Percentiles rank a stretch among this genome's conserved stretches.
Evolutionary conservation across 2,888 invertebrate species (phyloP).

Genomic region (Salpingus planirostris): DNA sequence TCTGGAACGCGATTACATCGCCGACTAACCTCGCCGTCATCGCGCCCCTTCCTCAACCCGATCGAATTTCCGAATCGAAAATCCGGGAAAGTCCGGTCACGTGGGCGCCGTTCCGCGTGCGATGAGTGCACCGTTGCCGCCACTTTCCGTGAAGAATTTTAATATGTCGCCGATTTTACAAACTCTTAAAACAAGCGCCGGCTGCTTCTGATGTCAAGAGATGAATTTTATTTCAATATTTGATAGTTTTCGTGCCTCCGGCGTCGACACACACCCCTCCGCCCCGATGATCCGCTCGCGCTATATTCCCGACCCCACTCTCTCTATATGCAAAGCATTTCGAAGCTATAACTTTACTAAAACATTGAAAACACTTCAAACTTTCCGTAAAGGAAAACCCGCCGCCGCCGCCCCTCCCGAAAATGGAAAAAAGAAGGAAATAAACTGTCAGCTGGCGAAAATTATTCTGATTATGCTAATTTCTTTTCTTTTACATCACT

Average conservation of each 20-base stretch:
- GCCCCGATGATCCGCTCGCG: slow-evolving; percentile 24
- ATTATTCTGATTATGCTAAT: slow-evolving; percentile 57
- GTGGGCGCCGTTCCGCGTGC: slow-evolving; percentile 22
- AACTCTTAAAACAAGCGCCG: slow-evolving; percentile 45
- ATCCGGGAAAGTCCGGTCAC: no score
- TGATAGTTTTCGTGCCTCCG: slow-evolving; percentile 41
- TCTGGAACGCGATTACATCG: no score
- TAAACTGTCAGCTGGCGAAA: slow-evolving; percentile 53
- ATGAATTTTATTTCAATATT: slow-evolving; percentile 47
- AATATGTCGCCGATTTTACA: slow-evolving; percentile 43
- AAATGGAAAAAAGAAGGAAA: slow-evolving; percentile 47
- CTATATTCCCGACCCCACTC: slow-evolving; percentile 21
- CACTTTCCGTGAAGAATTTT: slow-evolving; percentile 36
- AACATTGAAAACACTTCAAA: slow-evolving; percentile 42
- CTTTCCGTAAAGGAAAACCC: slow-evolving; percentile 27
- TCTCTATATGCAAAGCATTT: slow-evolving; percentile 43
- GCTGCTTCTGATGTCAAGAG: slow-evolving; percentile 44
- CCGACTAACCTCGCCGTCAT: no score
- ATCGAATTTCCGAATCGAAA: no score
- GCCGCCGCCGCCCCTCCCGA: slow-evolving; percentile 17
- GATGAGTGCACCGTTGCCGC: slow-evolving; percentile 25
- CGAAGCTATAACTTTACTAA: slow-evolving; percentile 41
- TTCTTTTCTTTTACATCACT: slow-evolving; percentile 43
- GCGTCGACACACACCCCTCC: slow-evolving; percentile 26
- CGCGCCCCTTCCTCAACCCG: no score